phyloP scores from a whole-genome alignment of 64 coral and sea anemone species.

The Catalaphyllia jardinei region DNA sequence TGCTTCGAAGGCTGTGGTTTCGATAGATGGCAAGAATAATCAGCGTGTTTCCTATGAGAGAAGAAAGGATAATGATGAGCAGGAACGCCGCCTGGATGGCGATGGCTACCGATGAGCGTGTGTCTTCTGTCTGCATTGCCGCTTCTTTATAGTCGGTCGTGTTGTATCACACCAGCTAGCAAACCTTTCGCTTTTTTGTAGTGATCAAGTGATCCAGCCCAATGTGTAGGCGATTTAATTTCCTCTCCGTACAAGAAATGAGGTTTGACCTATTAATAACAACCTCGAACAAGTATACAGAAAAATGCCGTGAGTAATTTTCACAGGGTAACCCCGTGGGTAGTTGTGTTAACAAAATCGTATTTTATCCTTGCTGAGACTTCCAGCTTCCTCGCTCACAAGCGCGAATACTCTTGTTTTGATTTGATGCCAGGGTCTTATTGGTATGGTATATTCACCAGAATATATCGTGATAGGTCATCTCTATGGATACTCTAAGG shows the following conservation, averaged over 20 bases:
- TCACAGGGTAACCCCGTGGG: not conserved
- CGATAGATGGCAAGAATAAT: slow-evolving; percentile 80
- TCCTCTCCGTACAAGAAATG: not conserved
- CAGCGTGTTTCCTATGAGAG: slow-evolving; percentile 79
- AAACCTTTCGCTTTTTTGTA: not conserved
- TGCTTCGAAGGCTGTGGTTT: slow-evolving; percentile 60
- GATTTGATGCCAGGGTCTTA: not conserved
- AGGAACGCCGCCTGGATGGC: slow-evolving; percentile 70
- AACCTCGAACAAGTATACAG: not conserved
- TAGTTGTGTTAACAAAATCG: not conserved
- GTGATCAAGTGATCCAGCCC: not conserved
- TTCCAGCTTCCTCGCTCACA: not conserved
- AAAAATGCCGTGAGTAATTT: not conserved
- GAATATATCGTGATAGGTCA: slow-evolving; percentile 5
- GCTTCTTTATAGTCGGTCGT: not conserved
- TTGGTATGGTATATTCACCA: slow-evolving; percentile 7
- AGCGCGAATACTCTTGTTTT: not conserved
- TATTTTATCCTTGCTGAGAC: not conserved
- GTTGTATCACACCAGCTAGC: not conserved
- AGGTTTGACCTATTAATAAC: not conserved
- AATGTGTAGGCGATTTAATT: not conserved
- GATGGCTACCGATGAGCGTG: slow-evolving; percentile 6
- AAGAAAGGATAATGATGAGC: slow-evolving; percentile 70
- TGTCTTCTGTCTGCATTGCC: not conserved
- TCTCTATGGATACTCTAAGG: not conserved